Conservation (phyloP, 2,888 invertebrate genomes). For the Ennomos fuscantarius region DNA sequence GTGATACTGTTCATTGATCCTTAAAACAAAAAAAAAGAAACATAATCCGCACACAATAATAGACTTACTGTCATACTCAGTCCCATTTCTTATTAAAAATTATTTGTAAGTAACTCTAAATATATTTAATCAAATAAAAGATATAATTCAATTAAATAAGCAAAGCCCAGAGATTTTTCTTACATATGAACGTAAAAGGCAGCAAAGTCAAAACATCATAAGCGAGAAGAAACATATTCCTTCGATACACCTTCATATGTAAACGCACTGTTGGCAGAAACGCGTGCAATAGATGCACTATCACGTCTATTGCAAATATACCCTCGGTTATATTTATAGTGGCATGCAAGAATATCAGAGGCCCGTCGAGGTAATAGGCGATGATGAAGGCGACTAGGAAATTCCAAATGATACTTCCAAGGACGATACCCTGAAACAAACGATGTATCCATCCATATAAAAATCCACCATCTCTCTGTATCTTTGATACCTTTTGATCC, state of each 20-base stretch:
- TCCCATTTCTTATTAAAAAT: no score
- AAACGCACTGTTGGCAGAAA: constrained; percentile 66
- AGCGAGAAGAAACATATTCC: constrained; percentile 48
- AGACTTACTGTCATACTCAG: no score
- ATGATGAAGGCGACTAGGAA: constrained; percentile 59
- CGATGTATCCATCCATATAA: constrained; percentile 1
- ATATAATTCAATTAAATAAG: background rate
- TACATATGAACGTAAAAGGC: constrained; percentile 58
- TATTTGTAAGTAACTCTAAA: no score
- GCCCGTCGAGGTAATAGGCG: constrained; percentile 52
- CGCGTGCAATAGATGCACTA: constrained; percentile 58
- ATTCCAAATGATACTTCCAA: constrained; percentile 51
- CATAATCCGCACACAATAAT: no score
- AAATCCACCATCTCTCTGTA: no score
- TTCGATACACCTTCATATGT: constrained; percentile 61
- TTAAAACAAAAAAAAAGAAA: no score
- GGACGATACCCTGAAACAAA: constrained; percentile 57
- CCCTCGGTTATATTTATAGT: constrained; percentile 51
- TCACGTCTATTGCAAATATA: constrained; percentile 57
- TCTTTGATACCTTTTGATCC: no score
- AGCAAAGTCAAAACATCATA: constrained; percentile 61
- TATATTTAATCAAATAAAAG: background rate
- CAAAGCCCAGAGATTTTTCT: constrained; percentile 44
- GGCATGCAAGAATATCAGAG: constrained; percentile 43
- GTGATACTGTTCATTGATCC: no score